Base-by-base conservation (phyloP, 2,113 vertebrate species). In the Cyprinodon tularosa region DNA sequence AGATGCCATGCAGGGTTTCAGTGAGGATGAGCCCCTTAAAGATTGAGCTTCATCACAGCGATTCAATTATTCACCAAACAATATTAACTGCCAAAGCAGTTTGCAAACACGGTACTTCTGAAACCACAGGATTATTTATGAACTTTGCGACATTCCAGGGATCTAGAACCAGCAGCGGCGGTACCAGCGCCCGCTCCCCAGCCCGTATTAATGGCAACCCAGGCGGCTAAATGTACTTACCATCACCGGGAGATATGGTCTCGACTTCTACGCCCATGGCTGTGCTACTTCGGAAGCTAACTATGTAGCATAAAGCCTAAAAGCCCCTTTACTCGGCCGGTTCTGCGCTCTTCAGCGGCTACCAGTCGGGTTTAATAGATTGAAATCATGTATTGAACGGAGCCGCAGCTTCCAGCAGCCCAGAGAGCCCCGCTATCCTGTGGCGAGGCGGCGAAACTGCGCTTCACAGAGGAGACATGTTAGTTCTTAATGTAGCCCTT, bases 231-330 rank as follows among this genome's bases (percentile, higher is more conserved):
- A 70, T 71, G 62, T 14, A 89, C 93, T 93, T 84, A 98, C 97
- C 97, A 92, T 98, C 97, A 93, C 97, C 97, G 4, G 96, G 96
- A 78, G 96, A 96, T 94, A 98, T 98, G 81, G 95, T 97, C 93
- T 98, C 96, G 84, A 98, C 95, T 84, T 97, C 96, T 90, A 99
- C 97, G 77, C 97, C 97, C 97, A 98, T 99, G 86, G 70, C 87
- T 77, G 83, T 77, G 66, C 79, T 82, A n/a, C 57, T 74, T 76
- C 14, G 15, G 67, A 36, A 38, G 22, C 62, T 42, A 77, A 62
- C 83, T 79, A 84, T 76, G 36, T 76, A 72, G 59, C 83, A 87
- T 88, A 70, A 29, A 86, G 72, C 57, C 75, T 37, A 47, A 60
- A 76, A 64, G 68, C 66, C 73, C 65, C 75, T 44, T 47, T 75